Base-by-base conservation (phyloP, 1,140 invertebrate species). In the Anthonomus grandis region DNA sequence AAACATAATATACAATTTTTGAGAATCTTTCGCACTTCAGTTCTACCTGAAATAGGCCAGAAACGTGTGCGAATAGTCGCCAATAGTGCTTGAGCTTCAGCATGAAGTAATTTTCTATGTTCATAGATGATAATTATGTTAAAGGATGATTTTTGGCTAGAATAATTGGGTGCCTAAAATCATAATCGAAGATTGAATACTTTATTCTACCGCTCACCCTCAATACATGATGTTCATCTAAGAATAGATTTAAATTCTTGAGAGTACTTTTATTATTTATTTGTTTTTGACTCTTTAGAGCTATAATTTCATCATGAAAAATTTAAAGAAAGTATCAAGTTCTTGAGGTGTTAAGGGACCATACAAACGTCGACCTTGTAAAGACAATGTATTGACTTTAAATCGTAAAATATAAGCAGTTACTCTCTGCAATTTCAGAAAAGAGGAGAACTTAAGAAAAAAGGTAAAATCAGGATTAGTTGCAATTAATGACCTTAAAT, bases 1-100 rank as follows among this genome's bases (percentile, higher is more conserved):
- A 65, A 31, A 31, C 27, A 31, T 31, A 31, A 8, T 31, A 31
- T n/a, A 31, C 27, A 31, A 31, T 31, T 31, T 31, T 31, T 31
- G n/a, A 31, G 27, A 8, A 31, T 31, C 27, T 31, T 31, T 31
- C 27, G 27, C 27, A 31, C 27, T 31, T 31, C 27, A 31, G 6
- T 31, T 31, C 27, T 31, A 31, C n/a, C 27, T 31, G 27, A 31
- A 31, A 31, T 31, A n/a, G 27, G n/a, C 27, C 27, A 31, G n/a
- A 31, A 31, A 31, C 27, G 27, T 31, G 27, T 31, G n/a, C n/a
- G 27, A 31, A 31, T 31, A n/a, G 27, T 31, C n/a, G 27, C 27
- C n/a, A 31, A 31, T 31, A 31, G 27, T 8, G 27, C n/a, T 31
- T 31, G 27, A n/a, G 27, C 6, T n/a, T 31, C 27, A n/a, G 27